A percentile compares a stretch with the other conserved stretches of the same genome.
Evolutionary conservation across 2,113 vertebrate genomes (phyloP).

Genomic region (Petroica traversi): DNA sequence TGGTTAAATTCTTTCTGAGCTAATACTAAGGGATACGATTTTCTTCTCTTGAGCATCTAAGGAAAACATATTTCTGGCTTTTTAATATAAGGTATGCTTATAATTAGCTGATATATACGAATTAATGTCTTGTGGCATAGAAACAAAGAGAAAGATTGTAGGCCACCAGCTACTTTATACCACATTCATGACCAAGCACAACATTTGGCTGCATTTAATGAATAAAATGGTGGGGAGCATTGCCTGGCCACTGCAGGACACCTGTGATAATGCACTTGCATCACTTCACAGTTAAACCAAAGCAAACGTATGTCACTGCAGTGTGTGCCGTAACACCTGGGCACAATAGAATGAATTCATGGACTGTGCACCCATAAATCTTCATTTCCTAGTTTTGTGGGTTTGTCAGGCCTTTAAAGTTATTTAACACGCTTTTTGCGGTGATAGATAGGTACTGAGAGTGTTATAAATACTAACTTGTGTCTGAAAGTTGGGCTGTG

Average conservation of each 20-base stretch:
- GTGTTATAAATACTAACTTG: constrained; percentile 66
- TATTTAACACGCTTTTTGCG: constrained; percentile 58
- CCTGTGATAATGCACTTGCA: not conserved
- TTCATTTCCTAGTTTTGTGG: constrained; percentile 49
- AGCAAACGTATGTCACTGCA: not conserved
- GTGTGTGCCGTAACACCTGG: not conserved
- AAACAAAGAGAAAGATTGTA: not conserved
- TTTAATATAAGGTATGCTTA: not conserved
- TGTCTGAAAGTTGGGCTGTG: constrained; percentile 68
- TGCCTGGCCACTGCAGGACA: not conserved
- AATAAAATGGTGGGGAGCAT: not conserved
- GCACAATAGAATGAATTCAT: constrained; percentile 20
- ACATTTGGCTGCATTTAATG: not conserved
- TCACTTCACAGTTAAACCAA: constrained; percentile 13
- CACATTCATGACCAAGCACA: not conserved
- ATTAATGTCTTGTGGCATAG: not conserved
- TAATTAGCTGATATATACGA: not conserved
- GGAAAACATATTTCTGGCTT: not conserved
- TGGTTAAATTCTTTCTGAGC: not conserved
- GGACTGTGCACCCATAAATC: constrained; percentile 8
- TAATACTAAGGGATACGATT: not conserved
- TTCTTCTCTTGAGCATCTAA: not conserved
- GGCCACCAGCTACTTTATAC: not conserved
- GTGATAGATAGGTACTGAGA: constrained; percentile 47
- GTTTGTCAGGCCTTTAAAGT: constrained; percentile 47